Base-by-base conservation (phyloP, 2,797 vertebrate species). In the Manis pentadactyla region DNA sequence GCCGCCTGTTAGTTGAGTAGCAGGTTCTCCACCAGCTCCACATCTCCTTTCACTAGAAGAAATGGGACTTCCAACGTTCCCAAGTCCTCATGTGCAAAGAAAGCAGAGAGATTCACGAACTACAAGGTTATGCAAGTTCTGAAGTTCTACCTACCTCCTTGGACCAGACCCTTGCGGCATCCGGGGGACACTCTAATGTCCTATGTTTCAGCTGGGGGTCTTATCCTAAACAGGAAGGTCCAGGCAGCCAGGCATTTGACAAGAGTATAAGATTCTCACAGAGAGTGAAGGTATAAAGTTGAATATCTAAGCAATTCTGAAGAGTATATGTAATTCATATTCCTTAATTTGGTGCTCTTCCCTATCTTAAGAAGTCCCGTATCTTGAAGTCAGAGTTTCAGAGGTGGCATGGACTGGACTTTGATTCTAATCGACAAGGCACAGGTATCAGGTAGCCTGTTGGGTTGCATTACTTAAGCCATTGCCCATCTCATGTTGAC, bases 301-400 rank as follows among this genome's bases (percentile, higher is more conserved):
- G 71, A 89, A 87, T 91, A 83, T 93, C 68, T 89, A 18, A 95
- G 73, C 51, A 78, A 15, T 29, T 90, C 55, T n/a, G 81, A 90
- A 85, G 88, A 29, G 13, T 71, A 25, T 59, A 5, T 73, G 13
- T 31, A 71, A 3, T 61, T 61, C 4, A 55, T 23, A 42, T 46
- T 74, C 42, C 64, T 0, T 63, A 19, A 13, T 34, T 82, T 46
- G 53, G 3, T 66, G n/a, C 57, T 83, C 31, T 71, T 86, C 17
- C 4, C 4, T 59, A 42, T 42, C 11, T 55, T 85, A 37, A 53
- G 63, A 23, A 59, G 9, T 27, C 79, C 14, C 25, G 10, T n/a
- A 2, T 77, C 27, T 77, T 81, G 25, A n/a, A 42, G 19, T 69
- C 34, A 82, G 49, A 61, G 10, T 75, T 87, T 90, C 71, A 66